Conservation (phyloP, 2,113 vertebrate species). For the Hippoglossus stenolepis region DNA sequence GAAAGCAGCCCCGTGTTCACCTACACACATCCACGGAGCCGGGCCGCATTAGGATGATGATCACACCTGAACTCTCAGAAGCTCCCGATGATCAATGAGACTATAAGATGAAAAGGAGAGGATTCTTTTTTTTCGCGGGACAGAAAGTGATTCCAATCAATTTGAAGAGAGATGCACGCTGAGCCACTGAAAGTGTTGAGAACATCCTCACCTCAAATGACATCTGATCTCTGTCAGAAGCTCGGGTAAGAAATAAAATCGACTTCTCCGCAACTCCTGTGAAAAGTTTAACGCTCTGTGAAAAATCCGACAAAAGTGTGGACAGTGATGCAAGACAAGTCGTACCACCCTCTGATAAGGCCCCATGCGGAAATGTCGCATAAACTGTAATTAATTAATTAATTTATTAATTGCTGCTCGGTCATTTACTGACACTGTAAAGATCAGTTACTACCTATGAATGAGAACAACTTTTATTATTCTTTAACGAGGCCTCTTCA, state of each 20-base stretch:
- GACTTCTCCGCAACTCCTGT: conserved; percentile 7
- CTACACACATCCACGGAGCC: neutral
- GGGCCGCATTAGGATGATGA: conserved; percentile 61
- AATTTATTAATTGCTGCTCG: neutral
- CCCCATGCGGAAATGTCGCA: too few species aligned
- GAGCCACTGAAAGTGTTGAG: conserved; percentile 52
- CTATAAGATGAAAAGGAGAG: conserved; percentile 70
- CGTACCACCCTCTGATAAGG: neutral
- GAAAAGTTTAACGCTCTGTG: conserved; percentile 25
- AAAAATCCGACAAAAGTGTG: neutral
- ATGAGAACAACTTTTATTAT: neutral
- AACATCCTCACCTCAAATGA: conserved; percentile 46
- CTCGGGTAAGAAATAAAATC: neutral
- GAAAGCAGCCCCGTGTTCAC: neutral
- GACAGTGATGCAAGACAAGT: neutral
- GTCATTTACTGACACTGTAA: neutral
- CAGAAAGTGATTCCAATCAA: conserved; percentile 68
- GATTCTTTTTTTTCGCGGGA: conserved; percentile 35
- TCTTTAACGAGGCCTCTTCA: neutral
- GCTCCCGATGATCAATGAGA: conserved; percentile 69
- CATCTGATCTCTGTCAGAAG: conserved; percentile 47
- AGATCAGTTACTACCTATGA: neutral
- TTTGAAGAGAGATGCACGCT: conserved; percentile 49
- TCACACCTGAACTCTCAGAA: conserved; percentile 68
- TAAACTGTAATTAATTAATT: neutral